Evolutionary conservation across 2,888 invertebrate species (phyloP).

Genomic region (Graphium colonna): DNA sequence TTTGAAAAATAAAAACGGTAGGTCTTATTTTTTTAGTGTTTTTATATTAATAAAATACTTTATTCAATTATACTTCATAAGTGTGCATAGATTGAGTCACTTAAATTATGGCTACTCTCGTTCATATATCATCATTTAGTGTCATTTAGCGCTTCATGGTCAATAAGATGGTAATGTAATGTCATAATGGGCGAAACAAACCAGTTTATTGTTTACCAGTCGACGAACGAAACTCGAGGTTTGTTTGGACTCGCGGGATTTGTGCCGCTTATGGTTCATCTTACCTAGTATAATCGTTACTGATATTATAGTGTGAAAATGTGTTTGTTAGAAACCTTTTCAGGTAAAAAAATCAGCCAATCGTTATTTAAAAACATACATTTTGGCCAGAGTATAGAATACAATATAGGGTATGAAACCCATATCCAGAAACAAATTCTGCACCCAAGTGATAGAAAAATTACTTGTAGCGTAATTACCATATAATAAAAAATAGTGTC

Average conservation of each 20-base stretch:
- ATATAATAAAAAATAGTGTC: too few relatives aligned
- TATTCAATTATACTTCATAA: neutral
- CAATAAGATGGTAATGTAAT: constrained; percentile 57
- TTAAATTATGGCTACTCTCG: constrained; percentile 26
- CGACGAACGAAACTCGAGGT: constrained; percentile 32
- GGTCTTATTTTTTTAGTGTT: neutral
- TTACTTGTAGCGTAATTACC: too few relatives aligned
- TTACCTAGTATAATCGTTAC: too few relatives aligned
- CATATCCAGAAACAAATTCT: too few relatives aligned
- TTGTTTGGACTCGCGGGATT: constrained; percentile 24
- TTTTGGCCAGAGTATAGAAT: too few relatives aligned
- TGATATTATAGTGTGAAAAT: too few relatives aligned
- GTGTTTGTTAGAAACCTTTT: too few relatives aligned
- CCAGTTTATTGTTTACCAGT: constrained; percentile 41
- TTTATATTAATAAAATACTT: neutral
- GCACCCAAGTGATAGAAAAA: too few relatives aligned
- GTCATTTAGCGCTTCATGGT: constrained; percentile 45
- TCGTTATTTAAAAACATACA: too few relatives aligned
- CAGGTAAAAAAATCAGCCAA: too few relatives aligned
- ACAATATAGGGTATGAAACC: too few relatives aligned
- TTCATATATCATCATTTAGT: constrained; percentile 41
- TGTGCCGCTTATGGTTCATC: neutral
- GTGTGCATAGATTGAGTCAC: neutral
- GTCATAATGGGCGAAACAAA: constrained; percentile 47
- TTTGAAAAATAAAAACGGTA: neutral